Evolutionary conservation across 2,797 vertebrate species (phyloP).

Genomic region (Huso huso): DNA sequence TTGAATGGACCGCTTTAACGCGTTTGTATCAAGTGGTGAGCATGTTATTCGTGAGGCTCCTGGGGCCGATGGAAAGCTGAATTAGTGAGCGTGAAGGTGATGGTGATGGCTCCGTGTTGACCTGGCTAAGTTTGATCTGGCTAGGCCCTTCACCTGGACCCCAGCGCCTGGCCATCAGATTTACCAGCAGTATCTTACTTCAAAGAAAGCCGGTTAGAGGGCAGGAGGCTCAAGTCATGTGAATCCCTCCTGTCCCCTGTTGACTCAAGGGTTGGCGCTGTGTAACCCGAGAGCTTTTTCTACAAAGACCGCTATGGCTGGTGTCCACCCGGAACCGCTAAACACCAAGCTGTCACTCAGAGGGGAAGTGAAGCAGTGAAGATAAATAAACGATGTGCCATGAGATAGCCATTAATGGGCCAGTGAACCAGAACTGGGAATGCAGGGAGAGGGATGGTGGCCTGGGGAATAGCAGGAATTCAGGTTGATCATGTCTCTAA

Average conservation of each 20-base stretch:
- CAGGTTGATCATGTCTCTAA: too few relatives aligned
- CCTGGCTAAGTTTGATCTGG: conserved; percentile 4
- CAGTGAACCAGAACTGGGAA: conserved; percentile 5
- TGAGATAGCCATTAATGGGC: conserved; percentile 9
- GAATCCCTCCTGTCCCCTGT: conserved; percentile 20
- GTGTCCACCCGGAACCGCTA: conserved; percentile 27
- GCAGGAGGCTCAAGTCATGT: conserved; percentile 19
- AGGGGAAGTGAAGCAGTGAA: conserved; percentile 9
- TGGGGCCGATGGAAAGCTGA: background rate
- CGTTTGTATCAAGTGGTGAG: background rate
- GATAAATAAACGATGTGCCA: conserved; percentile 1
- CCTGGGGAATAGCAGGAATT: conserved; percentile 31
- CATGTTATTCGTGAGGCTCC: too few relatives aligned
- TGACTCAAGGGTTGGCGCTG: conserved; percentile 26
- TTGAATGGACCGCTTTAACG: background rate
- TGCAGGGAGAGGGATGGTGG: conserved; percentile 7
- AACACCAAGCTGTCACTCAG: conserved; percentile 13
- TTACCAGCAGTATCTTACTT: background rate
- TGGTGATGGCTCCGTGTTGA: background rate
- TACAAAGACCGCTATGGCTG: conserved; percentile 3
- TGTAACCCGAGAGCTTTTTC: conserved; percentile 39
- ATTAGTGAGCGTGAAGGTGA: background rate
- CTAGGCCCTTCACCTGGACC: conserved; percentile 10
- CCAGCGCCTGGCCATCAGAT: conserved; percentile 24
- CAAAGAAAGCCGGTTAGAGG: conserved; percentile 10